Conservation (phyloP, 2,113 vertebrate genomes). For the Callipepla californica region DNA sequence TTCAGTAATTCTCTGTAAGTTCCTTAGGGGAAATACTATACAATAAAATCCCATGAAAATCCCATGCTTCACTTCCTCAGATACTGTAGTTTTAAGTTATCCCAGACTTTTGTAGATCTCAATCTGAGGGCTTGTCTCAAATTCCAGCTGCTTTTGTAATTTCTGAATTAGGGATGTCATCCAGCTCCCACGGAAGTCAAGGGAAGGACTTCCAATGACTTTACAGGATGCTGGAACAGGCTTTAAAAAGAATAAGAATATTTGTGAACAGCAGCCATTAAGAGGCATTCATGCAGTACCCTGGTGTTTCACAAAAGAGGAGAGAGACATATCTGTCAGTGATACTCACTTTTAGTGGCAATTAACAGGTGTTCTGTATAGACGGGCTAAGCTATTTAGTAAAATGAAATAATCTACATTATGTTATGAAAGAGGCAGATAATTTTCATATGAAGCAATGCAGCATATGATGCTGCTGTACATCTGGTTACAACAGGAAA, state of each 20-base stretch:
- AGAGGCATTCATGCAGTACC: neutral
- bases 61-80: neutral
- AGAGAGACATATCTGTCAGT: neutral
- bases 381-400: neutral
- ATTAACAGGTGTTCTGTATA: neutral
- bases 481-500: neutral
- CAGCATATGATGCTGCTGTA: neutral
- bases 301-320: neutral
- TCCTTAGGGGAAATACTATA: constrained; percentile 10
- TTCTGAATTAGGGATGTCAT: constrained; percentile 9
- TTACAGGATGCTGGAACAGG: neutral
- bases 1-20: constrained; percentile 52
- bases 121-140: neutral
- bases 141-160: constrained; percentile 19
- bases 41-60: constrained; percentile 33
- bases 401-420: neutral
- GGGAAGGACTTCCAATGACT: neutral
- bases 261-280: neutral
- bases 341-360: neutral
- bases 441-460: neutral
- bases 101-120: neutral
- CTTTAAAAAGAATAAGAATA: neutral
- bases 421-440: neutral
- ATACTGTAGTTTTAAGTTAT: neutral
- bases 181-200: constrained; percentile 13